phyloP scores from a whole-genome alignment of 2,888 invertebrate genomes.

The Podabrus alpinus region DNA sequence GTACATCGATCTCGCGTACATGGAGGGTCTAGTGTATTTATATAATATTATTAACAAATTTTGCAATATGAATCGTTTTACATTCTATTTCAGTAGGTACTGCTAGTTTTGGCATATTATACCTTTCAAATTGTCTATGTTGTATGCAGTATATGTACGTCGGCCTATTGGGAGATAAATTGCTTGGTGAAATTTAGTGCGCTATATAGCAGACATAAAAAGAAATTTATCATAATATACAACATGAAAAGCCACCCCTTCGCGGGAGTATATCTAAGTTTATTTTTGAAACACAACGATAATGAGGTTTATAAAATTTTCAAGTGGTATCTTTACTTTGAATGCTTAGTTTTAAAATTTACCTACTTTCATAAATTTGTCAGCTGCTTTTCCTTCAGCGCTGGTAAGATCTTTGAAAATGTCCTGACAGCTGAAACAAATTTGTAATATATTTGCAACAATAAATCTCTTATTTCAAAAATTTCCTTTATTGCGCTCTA shows the following conservation, averaged over 20 bases:
- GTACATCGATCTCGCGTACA: too few relatives aligned
- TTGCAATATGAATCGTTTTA: too few relatives aligned
- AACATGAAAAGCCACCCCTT: background rate
- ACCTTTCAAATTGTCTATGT: too few relatives aligned
- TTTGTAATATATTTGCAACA: background rate
- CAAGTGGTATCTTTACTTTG: background rate
- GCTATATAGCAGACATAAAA: background rate
- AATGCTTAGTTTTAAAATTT: background rate
- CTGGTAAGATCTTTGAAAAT: background rate
- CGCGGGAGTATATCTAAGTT: background rate
- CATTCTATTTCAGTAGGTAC: too few relatives aligned
- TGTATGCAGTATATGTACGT: too few relatives aligned
- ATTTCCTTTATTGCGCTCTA: background rate
- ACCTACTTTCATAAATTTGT: background rate
- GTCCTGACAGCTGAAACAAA: background rate
- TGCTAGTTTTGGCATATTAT: too few relatives aligned
- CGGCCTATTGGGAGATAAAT: too few relatives aligned
- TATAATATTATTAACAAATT: too few relatives aligned
- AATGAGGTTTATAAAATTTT: background rate
- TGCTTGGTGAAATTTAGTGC: too few relatives aligned
- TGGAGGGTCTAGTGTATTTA: too few relatives aligned
- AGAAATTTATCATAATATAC: background rate
- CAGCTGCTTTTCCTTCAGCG: background rate
- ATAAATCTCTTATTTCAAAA: background rate
- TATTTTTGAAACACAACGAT: background rate